Evolutionary conservation across 2,113 vertebrate species (phyloP).

Genomic region (Physeter macrocephalus): DNA sequence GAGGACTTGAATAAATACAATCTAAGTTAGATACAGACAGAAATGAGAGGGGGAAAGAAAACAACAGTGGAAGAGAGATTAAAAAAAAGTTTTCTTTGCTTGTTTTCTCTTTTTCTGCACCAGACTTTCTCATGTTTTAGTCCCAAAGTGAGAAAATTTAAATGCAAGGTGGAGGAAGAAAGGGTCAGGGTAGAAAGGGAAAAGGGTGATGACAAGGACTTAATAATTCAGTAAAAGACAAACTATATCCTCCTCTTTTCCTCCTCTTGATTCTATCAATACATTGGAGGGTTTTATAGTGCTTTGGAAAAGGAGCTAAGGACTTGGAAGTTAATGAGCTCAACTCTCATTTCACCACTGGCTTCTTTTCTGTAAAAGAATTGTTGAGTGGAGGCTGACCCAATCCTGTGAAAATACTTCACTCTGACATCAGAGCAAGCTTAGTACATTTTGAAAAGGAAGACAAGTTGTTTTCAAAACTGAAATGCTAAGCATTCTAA

Average conservation of each 20-base stretch:
- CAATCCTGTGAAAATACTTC: neutral
- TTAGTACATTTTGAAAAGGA: slow-evolving; percentile 54
- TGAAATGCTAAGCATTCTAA: slow-evolving; percentile 68
- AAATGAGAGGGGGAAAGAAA: neutral
- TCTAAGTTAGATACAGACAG: neutral
- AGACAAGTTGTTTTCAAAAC: slow-evolving; percentile 71
- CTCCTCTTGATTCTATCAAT: neutral
- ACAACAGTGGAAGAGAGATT: neutral
- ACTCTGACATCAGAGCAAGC: neutral
- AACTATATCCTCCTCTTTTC: neutral
- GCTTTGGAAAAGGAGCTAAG: neutral
- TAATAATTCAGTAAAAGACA: neutral
- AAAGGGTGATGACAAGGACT: neutral
- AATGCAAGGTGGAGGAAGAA: neutral
- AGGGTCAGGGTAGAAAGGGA: neutral
- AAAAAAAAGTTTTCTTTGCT: neutral
- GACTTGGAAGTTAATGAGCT: neutral
- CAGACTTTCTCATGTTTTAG: neutral
- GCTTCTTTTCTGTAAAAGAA: neutral
- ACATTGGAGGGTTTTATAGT: neutral
- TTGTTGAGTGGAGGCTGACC: neutral
- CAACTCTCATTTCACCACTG: neutral
- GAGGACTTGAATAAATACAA: slow-evolving; percentile 1
- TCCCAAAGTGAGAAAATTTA: neutral
- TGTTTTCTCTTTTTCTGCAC: neutral